Evolutionary conservation across 2,113 vertebrate species (phyloP), one percentile per base, ranked within the genome.

Genomic region (Anseranas semipalmata): DNA sequence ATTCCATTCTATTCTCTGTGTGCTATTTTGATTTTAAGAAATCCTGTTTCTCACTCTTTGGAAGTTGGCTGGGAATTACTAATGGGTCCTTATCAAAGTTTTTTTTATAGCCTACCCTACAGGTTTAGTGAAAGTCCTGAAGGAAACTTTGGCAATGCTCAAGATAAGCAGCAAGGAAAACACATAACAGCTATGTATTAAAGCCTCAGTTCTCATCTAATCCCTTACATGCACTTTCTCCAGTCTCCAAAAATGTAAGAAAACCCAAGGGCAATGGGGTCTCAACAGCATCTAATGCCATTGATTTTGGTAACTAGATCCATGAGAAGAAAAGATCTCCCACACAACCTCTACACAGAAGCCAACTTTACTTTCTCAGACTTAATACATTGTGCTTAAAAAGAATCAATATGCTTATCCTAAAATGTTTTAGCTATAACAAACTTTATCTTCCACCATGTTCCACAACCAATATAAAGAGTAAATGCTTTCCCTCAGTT

Each of bases 21-120:
- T 24, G 41, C 5, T 58, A 43, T 59, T 90, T 87, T n/a, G 46
- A 60, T 87, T 82, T 88, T 84, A 87, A 71, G 24, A 94, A 71
- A 81, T 50, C n/a, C 14, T 77, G 15, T 9, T 50, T 59, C 28
- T 30, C 21, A 45, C 25, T 72, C 39, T 52, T 12, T 78, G 66
- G 68, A 48, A 10, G 32, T 68, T 79, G n/a, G 46, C 67, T 73
- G 43, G 15, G 20, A 89, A 68, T 66, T 90, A 52, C 15, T 83
- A 48, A 27, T 0, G 1, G 3, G 13, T 52, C 79, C 46, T 70
- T 60, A 66, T 6, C 10, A 20, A 75, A 68, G 19, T 12, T 60
- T 80, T 75, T 82, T 76, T 60, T n/a, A 12, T 48, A 93, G 62
- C 8, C 39, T 25, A 82, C 14, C 3, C 39, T 60, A 27, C 7